A percentile compares a stretch with the other conserved stretches of the same genome.
Evolutionary conservation across 2,797 vertebrate genomes (phyloP).

Genomic region (Hyperoplus immaculatus): DNA sequence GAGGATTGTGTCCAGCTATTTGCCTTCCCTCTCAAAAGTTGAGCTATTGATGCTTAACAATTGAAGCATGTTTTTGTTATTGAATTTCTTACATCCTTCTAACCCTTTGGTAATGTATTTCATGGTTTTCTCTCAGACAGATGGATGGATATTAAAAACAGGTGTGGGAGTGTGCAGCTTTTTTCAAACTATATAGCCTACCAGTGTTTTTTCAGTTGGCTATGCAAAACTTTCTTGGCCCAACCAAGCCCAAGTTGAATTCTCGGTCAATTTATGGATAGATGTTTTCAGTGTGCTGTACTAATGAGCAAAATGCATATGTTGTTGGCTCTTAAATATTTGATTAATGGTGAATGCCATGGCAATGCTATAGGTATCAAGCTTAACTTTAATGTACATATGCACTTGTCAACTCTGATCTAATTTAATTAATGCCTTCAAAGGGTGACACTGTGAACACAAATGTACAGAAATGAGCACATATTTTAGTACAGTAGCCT

Average conservation of each 20-base stretch:
- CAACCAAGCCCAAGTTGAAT: neutral
- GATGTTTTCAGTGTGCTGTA: conserved; percentile 22
- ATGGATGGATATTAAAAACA: conserved; percentile 22
- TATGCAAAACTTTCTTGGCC: conserved; percentile 20
- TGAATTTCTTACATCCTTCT: conserved; percentile 24
- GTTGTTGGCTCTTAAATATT: conserved; percentile 22
- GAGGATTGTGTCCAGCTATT: conserved; percentile 16
- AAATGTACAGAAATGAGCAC: conserved; percentile 81
- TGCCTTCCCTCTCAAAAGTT: conserved; percentile 23
- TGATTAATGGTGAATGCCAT: conserved; percentile 33
- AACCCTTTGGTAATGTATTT: neutral
- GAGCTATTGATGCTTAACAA: conserved; percentile 6
- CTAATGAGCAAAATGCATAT: conserved; percentile 31
- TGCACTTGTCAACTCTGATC: conserved; percentile 67
- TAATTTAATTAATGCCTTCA: conserved; percentile 69
- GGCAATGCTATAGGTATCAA: conserved; percentile 52
- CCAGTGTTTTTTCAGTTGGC: neutral
- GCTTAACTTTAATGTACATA: conserved; percentile 77
- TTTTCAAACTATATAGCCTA: conserved; percentile 18
- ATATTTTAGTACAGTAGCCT: conserved; percentile 78
- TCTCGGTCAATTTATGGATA: neutral
- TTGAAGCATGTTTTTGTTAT: conserved; percentile 13
- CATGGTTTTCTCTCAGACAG: conserved; percentile 17
- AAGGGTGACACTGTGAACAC: conserved; percentile 75
- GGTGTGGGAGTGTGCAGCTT: conserved; percentile 1